phyloP scores from a whole-genome alignment of 2,888 invertebrate genomes.

The Metacarcinus magister region DNA sequence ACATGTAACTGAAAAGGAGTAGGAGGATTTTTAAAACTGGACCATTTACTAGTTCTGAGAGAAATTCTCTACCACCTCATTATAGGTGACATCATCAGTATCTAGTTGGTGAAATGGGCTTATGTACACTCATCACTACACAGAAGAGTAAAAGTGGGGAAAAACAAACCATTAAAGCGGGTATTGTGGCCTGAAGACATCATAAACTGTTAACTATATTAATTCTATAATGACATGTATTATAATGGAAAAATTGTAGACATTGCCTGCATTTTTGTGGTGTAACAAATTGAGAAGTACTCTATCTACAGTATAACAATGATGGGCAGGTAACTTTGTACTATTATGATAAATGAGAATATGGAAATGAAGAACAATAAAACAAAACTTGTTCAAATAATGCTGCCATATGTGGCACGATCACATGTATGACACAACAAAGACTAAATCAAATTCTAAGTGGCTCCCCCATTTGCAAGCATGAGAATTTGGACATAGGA shows the following conservation, averaged over 20 bases:
- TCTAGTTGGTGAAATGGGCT: no score
- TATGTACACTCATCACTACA: not conserved
- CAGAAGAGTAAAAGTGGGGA: not conserved
- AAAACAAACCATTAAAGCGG: not conserved
- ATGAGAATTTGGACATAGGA: not conserved
- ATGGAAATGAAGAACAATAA: not conserved
- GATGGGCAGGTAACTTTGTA: no score
- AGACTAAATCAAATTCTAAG: not conserved
- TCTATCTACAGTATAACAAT: no score
- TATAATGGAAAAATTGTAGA: not conserved
- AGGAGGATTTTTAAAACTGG: no score
- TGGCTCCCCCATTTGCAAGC: not conserved
- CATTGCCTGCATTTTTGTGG: not conserved
- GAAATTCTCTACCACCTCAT: no score
- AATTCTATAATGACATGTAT: not conserved
- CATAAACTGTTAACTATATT: not conserved
- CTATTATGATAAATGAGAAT: not conserved
- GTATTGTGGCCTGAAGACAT: not conserved
- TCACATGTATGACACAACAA: not conserved
- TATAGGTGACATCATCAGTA: no score
- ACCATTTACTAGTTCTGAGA: no score
- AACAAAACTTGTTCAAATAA: not conserved
- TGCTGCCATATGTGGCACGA: not conserved
- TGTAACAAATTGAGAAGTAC: not conserved
- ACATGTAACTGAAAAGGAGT: no score